Conservation (phyloP, 1,140 invertebrate species). For the Heliconius nattereri region DNA sequence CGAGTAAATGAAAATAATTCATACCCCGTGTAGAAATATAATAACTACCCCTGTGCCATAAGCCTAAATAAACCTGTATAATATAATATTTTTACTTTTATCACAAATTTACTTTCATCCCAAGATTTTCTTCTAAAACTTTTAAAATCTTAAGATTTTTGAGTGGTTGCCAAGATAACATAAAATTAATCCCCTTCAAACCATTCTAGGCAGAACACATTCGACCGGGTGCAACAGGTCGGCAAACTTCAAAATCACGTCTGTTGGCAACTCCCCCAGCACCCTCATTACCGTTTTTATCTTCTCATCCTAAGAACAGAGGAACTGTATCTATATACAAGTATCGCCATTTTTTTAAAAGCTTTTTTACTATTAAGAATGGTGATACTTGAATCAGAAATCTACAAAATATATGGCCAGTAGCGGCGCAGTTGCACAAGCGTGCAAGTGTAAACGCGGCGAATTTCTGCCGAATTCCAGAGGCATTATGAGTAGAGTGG, state of each 20-base stretch:
- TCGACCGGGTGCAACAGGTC: constrained; percentile 35
- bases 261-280: constrained; percentile 33
- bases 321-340: neutral
- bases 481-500: no score
- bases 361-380: no score
- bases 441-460: no score
- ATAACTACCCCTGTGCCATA: no score
- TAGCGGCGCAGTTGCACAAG: no score
- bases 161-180: constrained; percentile 25
- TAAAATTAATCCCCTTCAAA: constrained; percentile 19
- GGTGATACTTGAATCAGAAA: neutral
- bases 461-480: no score
- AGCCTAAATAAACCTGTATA: no score
- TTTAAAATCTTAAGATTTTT: constrained; percentile 12
- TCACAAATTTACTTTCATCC: neutral
- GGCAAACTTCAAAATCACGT: constrained; percentile 34
- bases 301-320: neutral
- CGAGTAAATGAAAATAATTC: no score
- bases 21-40: no score
- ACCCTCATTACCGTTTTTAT: constrained; percentile 30
- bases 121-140: neutral
- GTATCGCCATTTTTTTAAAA: no score
- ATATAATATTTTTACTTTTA: neutral
- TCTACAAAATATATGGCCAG: no score
- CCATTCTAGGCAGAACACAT: constrained; percentile 28